These are phyloP conservation scores for Tokudaia muenninki DNA, from an alignment of 2,797 vertebrate species.

Conservation along the genomic window DNA sequence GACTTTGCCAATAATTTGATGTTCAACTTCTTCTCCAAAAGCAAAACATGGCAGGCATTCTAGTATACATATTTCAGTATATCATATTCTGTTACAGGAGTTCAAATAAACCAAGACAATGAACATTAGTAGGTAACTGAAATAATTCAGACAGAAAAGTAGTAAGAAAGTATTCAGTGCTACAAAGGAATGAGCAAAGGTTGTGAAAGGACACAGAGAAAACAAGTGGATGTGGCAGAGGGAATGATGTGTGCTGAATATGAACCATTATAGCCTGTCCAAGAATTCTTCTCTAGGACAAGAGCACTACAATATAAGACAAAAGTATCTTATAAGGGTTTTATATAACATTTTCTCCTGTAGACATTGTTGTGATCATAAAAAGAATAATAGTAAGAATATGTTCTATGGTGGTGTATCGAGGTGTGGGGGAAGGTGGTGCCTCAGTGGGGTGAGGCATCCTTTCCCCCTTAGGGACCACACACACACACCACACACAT, in stretches of 20 bases:
- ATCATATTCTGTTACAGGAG: neutral
- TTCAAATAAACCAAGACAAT: neutral
- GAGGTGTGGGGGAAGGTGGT: no score
- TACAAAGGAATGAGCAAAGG: neutral
- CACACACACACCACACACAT: no score
- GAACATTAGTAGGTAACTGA: neutral
- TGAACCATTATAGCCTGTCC: neutral
- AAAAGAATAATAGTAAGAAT: no score
- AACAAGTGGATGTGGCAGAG: neutral
- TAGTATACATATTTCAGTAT: neutral
- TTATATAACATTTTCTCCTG: neutral
- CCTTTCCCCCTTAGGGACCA: no score
- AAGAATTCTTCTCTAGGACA: neutral
- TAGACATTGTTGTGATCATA: no score
- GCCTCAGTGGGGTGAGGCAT: no score
- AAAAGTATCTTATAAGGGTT: no score
- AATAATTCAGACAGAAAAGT: accelerated
- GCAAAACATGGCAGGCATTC: neutral
- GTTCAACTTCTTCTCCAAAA: neutral
- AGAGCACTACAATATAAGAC: neutral
- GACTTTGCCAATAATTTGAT: neutral
- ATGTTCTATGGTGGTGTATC: no score
- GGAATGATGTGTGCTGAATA: neutral
- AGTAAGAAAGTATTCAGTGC: neutral
- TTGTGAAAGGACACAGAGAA: neutral